Base-by-base conservation (phyloP, 2,888 invertebrate species). In the Anodontia alba region DNA sequence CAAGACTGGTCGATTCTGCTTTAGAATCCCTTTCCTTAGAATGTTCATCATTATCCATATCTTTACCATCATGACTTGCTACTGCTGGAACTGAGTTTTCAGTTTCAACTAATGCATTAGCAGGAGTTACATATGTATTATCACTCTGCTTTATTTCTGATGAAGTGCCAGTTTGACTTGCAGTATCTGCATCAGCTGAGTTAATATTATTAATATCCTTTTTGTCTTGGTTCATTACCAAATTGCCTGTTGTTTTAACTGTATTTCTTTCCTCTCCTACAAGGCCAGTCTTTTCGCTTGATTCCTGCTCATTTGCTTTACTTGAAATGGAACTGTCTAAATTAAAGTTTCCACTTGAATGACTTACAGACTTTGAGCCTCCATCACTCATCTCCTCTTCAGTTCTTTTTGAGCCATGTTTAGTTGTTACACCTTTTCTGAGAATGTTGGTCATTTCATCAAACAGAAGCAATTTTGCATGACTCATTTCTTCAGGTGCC, bases 401-500 rank as follows among this genome's bases (percentile, higher is more conserved):
- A 62, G 33, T 23, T 33, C 23, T 62, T 33, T 62, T 62, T 20
- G 20, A 62, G 10, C 17, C 62, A 3, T 15, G 10, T 62, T 31
- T 31, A 31, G 3, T 33, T 62, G 62, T 15, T 2, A 8, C 5
- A 33, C 33, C 33, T 33, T 62, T 31, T 62, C 62, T 62, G 3
- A 62, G 5, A 20, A 33, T 33, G 33, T 62, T 23, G 26, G 62
- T 33, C 62, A 85, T 76, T 62, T 85, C 76, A 57, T 78, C 46
- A 38, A 83, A 80, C 57, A 85, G 70, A 20, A 83, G 57, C 29
- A 70, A 38, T 46, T 70, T 78, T 7, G 80, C 76, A 54, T 70
- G 57, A 15, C 78, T 80, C 42, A 73, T 80, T 8, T 85, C 85
- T 57, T 67, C 70, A 49, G 75, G 74, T 8, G 80, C 76, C 10